phyloP scores from a whole-genome alignment of 2,888 invertebrate species.

The Apamea epomidion region DNA sequence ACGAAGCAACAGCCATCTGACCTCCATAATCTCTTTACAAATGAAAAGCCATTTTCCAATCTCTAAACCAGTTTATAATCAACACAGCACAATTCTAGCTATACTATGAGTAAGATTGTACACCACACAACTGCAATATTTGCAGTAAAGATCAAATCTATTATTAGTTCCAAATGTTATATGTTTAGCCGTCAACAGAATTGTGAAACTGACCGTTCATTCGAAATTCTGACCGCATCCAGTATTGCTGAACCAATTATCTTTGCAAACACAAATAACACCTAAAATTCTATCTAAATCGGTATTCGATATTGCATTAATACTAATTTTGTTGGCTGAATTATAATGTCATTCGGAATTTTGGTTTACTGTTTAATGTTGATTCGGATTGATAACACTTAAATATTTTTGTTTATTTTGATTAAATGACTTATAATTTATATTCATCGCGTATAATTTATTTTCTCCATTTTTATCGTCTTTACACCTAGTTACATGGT shows the following conservation, averaged over 20 bases:
- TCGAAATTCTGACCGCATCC: constrained; percentile 51
- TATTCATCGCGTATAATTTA: no score
- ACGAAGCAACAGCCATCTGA: no score
- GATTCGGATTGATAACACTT: background rate
- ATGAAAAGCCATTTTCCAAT: background rate
- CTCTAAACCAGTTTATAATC: background rate
- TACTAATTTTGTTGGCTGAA: constrained; percentile 36
- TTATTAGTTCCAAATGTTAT: constrained; percentile 42
- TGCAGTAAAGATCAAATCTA: constrained; percentile 55
- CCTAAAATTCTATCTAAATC: constrained; percentile 46
- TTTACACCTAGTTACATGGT: no score
- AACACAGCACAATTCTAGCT: constrained; percentile 8
- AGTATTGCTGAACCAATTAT: constrained; percentile 49
- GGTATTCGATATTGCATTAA: constrained; percentile 38
- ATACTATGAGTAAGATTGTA: constrained; percentile 14
- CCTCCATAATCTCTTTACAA: background rate
- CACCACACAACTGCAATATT: constrained; percentile 25
- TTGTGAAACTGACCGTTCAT: constrained; percentile 33
- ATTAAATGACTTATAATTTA: no score
- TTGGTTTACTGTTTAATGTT: constrained; percentile 5
- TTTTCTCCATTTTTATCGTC: no score
- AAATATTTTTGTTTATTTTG: background rate
- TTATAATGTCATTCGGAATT: constrained; percentile 23
- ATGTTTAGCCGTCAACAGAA: constrained; percentile 31
- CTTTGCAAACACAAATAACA: constrained; percentile 47